These are phyloP conservation scores for Ophion slaviceki DNA, from an alignment of 2,888 invertebrate species.

Conservation along the genomic window DNA sequence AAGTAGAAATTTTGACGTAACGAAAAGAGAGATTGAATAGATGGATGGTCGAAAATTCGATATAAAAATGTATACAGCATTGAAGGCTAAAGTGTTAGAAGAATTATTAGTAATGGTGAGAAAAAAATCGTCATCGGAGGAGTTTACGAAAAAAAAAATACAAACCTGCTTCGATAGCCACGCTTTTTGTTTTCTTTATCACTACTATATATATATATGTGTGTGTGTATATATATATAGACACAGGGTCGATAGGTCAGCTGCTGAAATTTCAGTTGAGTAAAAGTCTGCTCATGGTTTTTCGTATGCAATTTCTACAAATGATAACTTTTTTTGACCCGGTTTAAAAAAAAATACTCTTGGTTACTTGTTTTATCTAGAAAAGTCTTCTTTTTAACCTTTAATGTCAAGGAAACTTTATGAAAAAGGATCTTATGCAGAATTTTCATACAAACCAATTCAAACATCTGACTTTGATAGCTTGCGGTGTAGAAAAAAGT, in stretches of 20 bases:
- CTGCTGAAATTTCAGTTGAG: not conserved
- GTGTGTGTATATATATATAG: no score
- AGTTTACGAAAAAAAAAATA: conserved; percentile 25
- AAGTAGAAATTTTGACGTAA: conserved; percentile 8
- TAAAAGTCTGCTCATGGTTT: no score
- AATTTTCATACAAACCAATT: no score
- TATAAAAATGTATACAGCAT: not conserved
- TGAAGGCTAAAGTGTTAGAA: conserved; percentile 7
- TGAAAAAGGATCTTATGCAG: no score
- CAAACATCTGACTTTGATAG: no score
- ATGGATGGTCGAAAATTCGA: not conserved
- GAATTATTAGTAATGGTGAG: not conserved
- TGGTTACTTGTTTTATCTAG: no score
- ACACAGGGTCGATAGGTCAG: not conserved
- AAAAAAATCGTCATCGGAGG: not conserved
- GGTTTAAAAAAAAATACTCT: no score
- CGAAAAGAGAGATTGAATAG: not conserved
- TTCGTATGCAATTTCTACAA: no score
- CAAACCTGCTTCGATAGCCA: conserved; percentile 37
- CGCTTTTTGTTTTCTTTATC: not conserved
- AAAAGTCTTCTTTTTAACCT: no score
- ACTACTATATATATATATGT: not conserved
- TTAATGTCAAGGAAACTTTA: no score
- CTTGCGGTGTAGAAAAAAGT: no score
- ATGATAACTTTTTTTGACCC: no score